Base-by-base conservation (phyloP, 2,797 vertebrate genomes). In the Malacoraja senta region DNA sequence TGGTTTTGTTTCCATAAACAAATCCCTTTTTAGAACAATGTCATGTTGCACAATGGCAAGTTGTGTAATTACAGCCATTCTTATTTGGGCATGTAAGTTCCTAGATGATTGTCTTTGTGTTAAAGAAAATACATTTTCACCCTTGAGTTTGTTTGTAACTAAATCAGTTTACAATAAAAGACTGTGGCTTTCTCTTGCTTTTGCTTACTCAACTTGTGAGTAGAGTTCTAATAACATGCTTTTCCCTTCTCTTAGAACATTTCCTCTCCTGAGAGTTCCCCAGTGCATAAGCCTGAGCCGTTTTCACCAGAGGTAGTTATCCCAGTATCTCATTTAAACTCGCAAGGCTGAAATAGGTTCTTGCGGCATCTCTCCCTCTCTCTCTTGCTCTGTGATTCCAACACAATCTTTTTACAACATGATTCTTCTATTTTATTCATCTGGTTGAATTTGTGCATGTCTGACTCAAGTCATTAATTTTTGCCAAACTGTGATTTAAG, bases 241-340 rank as follows among this genome's bases (percentile, higher is more conserved):
- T 97, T 97, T 96, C 94, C 95, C 94, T 95, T 95, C 95, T 96
- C 94, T 92, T 95, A 99, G 98, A 99, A 98, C 96, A 99, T 99
- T 95, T 99, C 98, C 93, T 99, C 98, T 94, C 98, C 98, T 0
- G 98, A 99, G 96, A 97, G 97, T 65, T 98, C 98, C 95, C 98
- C 98, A 96, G 97, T 97, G 53, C 98, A 98, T 95, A 97, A 97
- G 95, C 97, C 98, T 0, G 97, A 98, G 96, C 98, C 98, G 95
- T 96, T 98, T 96, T 99, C 98, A 95, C 98, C 98, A 38, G 98
- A 99, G 98, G 98, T 99, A 97, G 95, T 95, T 97, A 95, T 93
- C 94, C 93, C 95, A 93, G 94, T 93, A 61, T 95, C 94, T 95
- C 94, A 93, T 71, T 95, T 95, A 94, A 92, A 93, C 93, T 93